Conservation (phyloP, 2,797 vertebrate genomes). For the Amblyopsis hoosieri region DNA sequence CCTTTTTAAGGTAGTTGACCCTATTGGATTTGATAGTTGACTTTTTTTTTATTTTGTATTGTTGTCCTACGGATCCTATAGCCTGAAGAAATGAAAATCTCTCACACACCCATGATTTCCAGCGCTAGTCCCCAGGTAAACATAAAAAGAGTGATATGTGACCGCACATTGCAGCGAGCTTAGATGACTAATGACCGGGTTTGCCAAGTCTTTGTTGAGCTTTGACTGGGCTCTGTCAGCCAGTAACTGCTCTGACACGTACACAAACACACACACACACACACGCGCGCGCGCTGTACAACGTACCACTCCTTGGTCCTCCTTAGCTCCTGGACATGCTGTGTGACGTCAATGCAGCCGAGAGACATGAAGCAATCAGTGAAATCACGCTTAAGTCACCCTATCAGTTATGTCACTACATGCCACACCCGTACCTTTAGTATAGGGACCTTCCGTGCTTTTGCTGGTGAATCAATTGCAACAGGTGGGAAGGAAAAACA, state of each 20-base stretch:
- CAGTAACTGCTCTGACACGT: background rate
- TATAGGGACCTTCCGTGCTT: background rate
- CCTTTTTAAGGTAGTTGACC: background rate
- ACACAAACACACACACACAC: background rate
- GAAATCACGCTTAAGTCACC: constrained; percentile 55
- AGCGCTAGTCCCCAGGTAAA: constrained; percentile 62
- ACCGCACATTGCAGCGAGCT: constrained; percentile 48
- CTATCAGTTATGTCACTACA: constrained; percentile 47
- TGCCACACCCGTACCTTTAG: constrained; percentile 24
- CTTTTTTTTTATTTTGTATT: constrained; percentile 1
- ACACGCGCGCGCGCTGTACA: constrained; percentile 28
- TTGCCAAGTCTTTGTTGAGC: constrained; percentile 51
- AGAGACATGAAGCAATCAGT: constrained; percentile 61
- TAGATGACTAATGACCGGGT: constrained; percentile 66
- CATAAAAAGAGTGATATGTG: constrained; percentile 43
- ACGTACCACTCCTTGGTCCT: constrained; percentile 55
- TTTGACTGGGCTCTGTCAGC: constrained; percentile 41
- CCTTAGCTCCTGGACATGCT: constrained; percentile 43
- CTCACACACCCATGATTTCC: constrained; percentile 57
- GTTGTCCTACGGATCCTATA: constrained; percentile 34
- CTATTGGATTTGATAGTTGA: background rate
- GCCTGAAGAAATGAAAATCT: constrained; percentile 65
- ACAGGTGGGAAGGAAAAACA: too few relatives aligned
- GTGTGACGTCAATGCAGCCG: constrained; percentile 59
- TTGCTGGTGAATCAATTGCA: background rate